A percentile compares a stretch with the other conserved stretches of the same genome.
phyloP scores from a whole-genome alignment of 2,797 vertebrate genomes.

The Microcaecilia unicolor region DNA sequence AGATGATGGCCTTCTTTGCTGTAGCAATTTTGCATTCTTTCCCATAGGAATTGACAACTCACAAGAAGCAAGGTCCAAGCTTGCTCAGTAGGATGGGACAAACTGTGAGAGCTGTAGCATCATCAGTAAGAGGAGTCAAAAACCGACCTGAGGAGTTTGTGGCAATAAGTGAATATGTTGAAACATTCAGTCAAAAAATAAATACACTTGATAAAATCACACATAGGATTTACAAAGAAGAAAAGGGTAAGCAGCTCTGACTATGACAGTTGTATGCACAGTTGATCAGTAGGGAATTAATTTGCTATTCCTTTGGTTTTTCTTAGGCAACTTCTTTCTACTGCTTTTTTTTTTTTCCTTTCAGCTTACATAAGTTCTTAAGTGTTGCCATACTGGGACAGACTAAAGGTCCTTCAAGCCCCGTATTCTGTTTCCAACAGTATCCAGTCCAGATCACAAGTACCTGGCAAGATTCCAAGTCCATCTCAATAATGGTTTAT shows the following conservation, averaged over 20 bases:
- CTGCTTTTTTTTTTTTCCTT: too few species aligned
- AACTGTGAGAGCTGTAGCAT: constrained; percentile 76
- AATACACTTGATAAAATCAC: constrained; percentile 80
- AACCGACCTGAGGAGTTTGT: constrained; percentile 76
- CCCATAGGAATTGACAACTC: constrained; percentile 70
- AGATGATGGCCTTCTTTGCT: too few species aligned
- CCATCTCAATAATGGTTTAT: too few species aligned
- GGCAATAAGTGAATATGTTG: constrained; percentile 74
- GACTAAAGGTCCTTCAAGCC: too few species aligned
- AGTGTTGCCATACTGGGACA: too few species aligned
- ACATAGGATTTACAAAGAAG: constrained; percentile 85
- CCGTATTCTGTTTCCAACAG: too few species aligned
- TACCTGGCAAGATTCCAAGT: too few species aligned
- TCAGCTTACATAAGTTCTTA: too few species aligned
- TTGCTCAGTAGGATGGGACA: constrained; percentile 85
- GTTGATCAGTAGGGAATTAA: not conserved
- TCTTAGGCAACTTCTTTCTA: too few species aligned
- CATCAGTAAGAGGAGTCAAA: constrained; percentile 72
- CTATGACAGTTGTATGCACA: not conserved
- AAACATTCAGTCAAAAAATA: constrained; percentile 80
- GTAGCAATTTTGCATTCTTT: too few species aligned
- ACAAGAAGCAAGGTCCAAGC: constrained; percentile 82
- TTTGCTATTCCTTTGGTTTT: not conserved
- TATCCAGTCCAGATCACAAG: too few species aligned
- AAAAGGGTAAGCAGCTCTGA: constrained; percentile 66